Evolutionary conservation across 2,113 vertebrate genomes (phyloP), one percentile per base, ranked within the genome.

Genomic region (Mustela lutreola): DNA sequence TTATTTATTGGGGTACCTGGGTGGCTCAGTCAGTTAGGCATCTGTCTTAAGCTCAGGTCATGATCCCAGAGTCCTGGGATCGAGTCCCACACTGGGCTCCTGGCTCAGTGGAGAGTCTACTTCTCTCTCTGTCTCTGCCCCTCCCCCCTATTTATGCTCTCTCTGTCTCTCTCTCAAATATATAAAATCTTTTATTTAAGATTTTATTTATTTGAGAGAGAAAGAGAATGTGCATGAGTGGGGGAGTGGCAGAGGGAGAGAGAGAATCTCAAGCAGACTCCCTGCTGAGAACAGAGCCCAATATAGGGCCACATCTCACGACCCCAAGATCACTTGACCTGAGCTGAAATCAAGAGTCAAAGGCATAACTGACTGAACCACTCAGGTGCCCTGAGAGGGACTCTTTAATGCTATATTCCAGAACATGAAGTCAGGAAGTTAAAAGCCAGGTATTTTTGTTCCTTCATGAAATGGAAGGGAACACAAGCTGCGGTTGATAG

Each of bases 381-480:
- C 67, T 33, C 67, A 70, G 33, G 67, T n/a, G 33, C 67, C 26
- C 67, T 18, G 16, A 80, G 11, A 75, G 16, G 22, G 22, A 89
- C 22, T 90, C 5, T 65, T 65, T 73, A 58, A 48, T 60, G 15
- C 15, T 79, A 36, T 4, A 70, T 96, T 62, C 62, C 39, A 50
- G 58, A 79, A 12, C 31, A 70, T 58, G 11, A 75, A 85, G 18
- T 89, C 11, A 86, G 24, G 42, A 95, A 81, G n/a, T 81, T 88
- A 88, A 95, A 92, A 88, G 19, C 15, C 53, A 84, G 42, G 71
- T 94, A 33, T 67, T 85, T 92, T 86, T 70, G 21, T 58, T 85
- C 84, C 36, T 89, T 94, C n/a, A 73, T 16, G 1, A 78, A 84
- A 26, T 60, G 11, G 11, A 79, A 82, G 14, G 39, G 82, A 82